Evolutionary conservation across 2,888 invertebrate genomes (phyloP).

Genomic region (Drosophila prostipennis): DNA sequence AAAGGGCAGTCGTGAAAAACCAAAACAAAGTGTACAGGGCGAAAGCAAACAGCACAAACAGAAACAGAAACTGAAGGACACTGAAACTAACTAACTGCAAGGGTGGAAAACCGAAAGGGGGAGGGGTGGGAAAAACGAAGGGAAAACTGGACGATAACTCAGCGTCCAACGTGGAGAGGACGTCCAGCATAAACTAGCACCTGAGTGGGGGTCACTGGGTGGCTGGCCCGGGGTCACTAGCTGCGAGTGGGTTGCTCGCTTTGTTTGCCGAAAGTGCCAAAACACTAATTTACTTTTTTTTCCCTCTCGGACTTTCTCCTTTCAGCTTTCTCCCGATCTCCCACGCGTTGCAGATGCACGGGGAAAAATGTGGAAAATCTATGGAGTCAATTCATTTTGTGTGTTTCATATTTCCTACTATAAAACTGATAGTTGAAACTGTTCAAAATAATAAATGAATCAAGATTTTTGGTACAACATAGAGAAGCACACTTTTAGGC

Average conservation of each 20-base stretch:
- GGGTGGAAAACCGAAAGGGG: conserved; percentile 2
- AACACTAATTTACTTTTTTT: conserved; percentile 81
- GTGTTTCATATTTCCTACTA: background rate
- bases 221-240: conserved; percentile 30
- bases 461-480: no score
- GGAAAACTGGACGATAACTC: conserved; percentile 59
- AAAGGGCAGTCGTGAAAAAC: conserved; percentile 47
- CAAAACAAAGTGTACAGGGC: conserved; percentile 48
- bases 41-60: conserved; percentile 34
- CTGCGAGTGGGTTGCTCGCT: conserved; percentile 40
- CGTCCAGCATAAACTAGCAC: conserved; percentile 69
- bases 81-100: conserved; percentile 71
- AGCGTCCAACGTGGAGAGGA: conserved; percentile 48
- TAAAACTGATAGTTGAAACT: background rate
- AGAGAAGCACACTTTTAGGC: no score
- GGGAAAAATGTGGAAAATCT: background rate
- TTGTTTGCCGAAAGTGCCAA: conserved; percentile 80
- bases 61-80: conserved; percentile 48
- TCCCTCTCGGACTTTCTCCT: conserved; percentile 36
- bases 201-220: conserved; percentile 63
- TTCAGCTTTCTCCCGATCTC: conserved; percentile 1
- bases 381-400: background rate
- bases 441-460: no score
- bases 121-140: background rate
- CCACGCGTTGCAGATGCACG: conserved; percentile 1